Evolutionary conservation across 2,888 invertebrate species (phyloP), one percentile per base, ranked within the genome.

Genomic region (Monochamus alternatus): DNA sequence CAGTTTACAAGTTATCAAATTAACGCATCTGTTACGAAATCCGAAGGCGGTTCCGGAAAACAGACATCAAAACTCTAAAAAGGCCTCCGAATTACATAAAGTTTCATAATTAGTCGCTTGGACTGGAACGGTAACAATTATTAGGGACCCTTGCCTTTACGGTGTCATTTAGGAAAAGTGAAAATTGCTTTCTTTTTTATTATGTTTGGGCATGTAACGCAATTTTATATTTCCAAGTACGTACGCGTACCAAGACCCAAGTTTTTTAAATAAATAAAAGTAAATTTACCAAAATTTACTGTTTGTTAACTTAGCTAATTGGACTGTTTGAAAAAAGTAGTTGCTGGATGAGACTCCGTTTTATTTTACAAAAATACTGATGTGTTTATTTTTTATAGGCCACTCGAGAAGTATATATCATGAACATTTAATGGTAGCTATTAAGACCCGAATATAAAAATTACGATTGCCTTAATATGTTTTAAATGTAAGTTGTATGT

Each of bases 31-130:
- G 22, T 55, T 7, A 55, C 55, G 7, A 22, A 55, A 55, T 55
- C 22, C 10, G 55, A 14, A 55, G n/a, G 22, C n/a, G n/a, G 22
- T 55, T 55, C 55, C 55, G 3, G n/a, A 55, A 55, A 55, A 55
- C 55, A 55, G 55, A 55, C 55, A 55, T 55, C n/a, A 55, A 55
- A 22, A 55, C 14, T 55, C 22, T 12, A 14, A 55, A 55, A 55
- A 55, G 55, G 55, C 3, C 22, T 55, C 22, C 5, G 14, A 55
- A 55, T 55, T 55, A 55, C 22, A 55, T 55, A 55, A 55, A 55
- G 55, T 55, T 55, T n/a, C 55, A 7, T 55, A 55, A 55, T 55
- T 55, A 55, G 14, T 55, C n/a, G n/a, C 55, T 8, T 1, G 14
- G 55, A 55, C 12, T 55, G 55, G n/a, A 10, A n/a, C 12, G 10